These are phyloP conservation scores for Euschistus heros DNA, from an alignment of 1,140 invertebrate genomes.

Conservation along the genomic window DNA sequence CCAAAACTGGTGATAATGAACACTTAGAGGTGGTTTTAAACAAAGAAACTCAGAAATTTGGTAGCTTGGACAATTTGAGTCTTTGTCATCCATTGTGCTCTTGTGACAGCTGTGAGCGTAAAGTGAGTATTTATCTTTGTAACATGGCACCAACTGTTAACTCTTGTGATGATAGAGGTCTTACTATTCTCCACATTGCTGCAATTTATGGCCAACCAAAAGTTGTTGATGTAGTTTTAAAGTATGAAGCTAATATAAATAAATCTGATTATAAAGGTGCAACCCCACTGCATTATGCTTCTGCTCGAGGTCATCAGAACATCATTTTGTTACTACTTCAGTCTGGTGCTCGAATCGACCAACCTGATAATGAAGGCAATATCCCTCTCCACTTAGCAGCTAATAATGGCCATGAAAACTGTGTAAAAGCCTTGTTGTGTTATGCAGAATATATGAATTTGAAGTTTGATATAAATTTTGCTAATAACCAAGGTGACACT, in stretches of 20 bases:
- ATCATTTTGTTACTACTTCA: conserved; percentile 58
- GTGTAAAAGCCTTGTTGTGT: conserved; percentile 74
- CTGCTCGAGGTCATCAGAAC: conserved; percentile 64
- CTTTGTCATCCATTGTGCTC: conserved; percentile 69
- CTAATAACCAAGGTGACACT: conserved; percentile 63
- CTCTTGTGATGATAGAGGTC: conserved; percentile 54
- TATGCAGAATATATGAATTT: conserved; percentile 54
- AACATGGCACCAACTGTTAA: conserved; percentile 46
- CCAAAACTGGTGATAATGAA: conserved; percentile 42
- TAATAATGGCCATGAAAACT: conserved; percentile 63
- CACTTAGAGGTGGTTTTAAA: conserved; percentile 40
- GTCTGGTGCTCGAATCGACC: conserved; percentile 46
- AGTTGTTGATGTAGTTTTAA: conserved; percentile 57
- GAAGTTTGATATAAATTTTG: conserved; percentile 48
- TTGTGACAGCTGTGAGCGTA: conserved; percentile 58
- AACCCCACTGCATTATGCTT: conserved; percentile 64
- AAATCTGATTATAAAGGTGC: conserved; percentile 52
- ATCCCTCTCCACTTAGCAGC: conserved; percentile 63
- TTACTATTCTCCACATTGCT: conserved; percentile 64
- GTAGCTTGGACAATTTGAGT: conserved; percentile 18
- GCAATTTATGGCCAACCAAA: conserved; percentile 55
- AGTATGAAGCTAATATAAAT: conserved; percentile 49
- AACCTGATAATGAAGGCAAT: conserved; percentile 56
- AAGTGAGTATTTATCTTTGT: conserved; percentile 42
- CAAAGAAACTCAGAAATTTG: conserved; percentile 30